phyloP scores from a whole-genome alignment of 2,113 vertebrate genomes.

The Corvus cornix region DNA sequence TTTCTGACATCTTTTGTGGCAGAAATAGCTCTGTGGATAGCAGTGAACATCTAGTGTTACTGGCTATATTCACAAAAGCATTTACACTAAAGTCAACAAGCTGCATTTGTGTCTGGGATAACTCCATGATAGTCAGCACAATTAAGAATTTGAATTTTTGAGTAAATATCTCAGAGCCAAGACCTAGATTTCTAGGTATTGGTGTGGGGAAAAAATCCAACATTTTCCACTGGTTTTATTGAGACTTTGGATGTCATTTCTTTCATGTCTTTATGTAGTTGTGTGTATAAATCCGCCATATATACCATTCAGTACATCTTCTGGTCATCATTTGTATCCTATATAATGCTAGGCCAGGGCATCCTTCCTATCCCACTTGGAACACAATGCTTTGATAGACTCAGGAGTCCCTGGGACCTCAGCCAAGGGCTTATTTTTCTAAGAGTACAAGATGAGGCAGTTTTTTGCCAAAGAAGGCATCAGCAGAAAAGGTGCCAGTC shows the following conservation, averaged over 20 bases:
- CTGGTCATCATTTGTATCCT: background rate
- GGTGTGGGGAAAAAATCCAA: background rate
- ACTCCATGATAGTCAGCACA: background rate
- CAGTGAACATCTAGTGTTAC: background rate
- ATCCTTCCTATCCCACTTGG: background rate
- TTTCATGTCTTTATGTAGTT: background rate
- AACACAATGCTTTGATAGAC: background rate
- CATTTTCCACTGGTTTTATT: background rate
- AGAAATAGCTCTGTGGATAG: background rate
- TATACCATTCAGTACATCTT: background rate
- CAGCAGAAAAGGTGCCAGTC: background rate
- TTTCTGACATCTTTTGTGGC: background rate
- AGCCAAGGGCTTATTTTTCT: background rate
- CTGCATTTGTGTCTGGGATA: background rate
- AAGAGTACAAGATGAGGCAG: background rate
- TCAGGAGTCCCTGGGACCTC: background rate
- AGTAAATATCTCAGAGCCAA: background rate
- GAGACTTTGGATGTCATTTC: background rate
- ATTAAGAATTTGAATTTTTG: background rate
- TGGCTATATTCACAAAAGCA: background rate
- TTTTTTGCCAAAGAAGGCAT: background rate
- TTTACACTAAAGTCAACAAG: background rate
- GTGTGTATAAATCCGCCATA: background rate
- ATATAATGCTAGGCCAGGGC: background rate
- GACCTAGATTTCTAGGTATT: background rate